Evolutionary conservation across 2,113 vertebrate genomes (phyloP), one percentile per base, ranked within the genome.

Genomic region (Eulemur rufifrons): DNA sequence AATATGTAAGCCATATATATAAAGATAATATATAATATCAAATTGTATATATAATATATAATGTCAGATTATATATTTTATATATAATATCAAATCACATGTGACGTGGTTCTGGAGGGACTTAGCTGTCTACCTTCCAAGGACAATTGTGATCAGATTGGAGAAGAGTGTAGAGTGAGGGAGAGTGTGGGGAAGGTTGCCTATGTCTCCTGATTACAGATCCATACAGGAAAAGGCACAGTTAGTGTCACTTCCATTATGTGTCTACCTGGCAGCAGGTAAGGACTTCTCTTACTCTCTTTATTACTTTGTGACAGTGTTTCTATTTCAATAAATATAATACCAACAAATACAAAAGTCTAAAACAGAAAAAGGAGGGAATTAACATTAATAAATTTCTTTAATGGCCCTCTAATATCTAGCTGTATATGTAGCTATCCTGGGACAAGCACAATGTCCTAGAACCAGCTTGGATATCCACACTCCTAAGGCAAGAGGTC

Each of bases 281-380:
- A 27, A 8, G 29, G 17, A 18, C 32, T 59, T 97, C 50, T 85
- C 32, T 80, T 80, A 54, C 1, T 91, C 23, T 85, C 52, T 25
- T 71, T 68, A 32, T 73, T 23, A 56, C 61, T 45, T 68, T 34
- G 6, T 61, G 27, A 52, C 42, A 42, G 27, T 56, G 6, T 50
- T 95, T 83, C 2, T 52, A 68, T 92, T 81, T 87, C 25, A 69
- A 42, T 83, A 93, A 93, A 68, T 54, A 54, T 54, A 54, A 54
- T 78, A 81, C 66, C 45, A 59, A 85, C 12, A 90, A 10, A 80
- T 34, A 32, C 32, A 54, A 86, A 92, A 42, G 29, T 27, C 63
- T 84, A 52, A 95, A 84, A 34, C 11, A 94, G 76, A 50, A 95
- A 96, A 84, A 32, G 10, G 39, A 91, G 50, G 15, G 11, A 34